Evolutionary conservation across 2,888 invertebrate species (phyloP), one percentile per base, ranked within the genome.

Genomic region (Trachelus tabidus): DNA sequence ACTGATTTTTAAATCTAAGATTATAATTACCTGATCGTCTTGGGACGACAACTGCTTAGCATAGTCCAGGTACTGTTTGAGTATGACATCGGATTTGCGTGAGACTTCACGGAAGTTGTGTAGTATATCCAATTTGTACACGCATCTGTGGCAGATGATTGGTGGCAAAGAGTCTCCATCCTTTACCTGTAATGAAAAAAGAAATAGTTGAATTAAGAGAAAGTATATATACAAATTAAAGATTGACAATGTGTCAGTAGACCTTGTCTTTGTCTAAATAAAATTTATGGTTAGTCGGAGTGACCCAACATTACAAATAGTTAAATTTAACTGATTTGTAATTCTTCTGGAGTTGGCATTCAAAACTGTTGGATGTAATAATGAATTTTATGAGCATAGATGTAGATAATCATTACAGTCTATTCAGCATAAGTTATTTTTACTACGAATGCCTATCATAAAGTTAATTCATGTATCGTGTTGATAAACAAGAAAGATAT

Each of bases 21-120:
- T 23, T 73, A 75, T 76, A 81, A 93, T 93, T 92, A 95, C 95
- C 95, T 95, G 88, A 93, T 94, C 89, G 94, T 95, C 90, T 92
- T 93, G 85, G 93, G 92, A 91, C 81, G 93, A 91, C 84, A 92
- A 87, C 83, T 95, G 94, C 92, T 95, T 94, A 80, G 96, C 94
- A 92, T 95, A 95, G 86, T 94, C 94, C 88, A 96, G 92, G 93
- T 95, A 96, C 92, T 95, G 94, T 92, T 95, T 94, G 89, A 97
- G 93, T 85, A 96, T 93, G 87, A 94, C 93, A 92, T 96, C 95
- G 74, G 96, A 95, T 92, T 95, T 96, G 87, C 94, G 94, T 88
- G 96, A 95, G 85, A 94, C 93, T 90, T 95, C 95, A 91, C 95
- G 95, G 93, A 97, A 96, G 87, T 95, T 95, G 92, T 95, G 94